Evolutionary conservation across 2,113 vertebrate species (phyloP).

Genomic region (Mus pahari): DNA sequence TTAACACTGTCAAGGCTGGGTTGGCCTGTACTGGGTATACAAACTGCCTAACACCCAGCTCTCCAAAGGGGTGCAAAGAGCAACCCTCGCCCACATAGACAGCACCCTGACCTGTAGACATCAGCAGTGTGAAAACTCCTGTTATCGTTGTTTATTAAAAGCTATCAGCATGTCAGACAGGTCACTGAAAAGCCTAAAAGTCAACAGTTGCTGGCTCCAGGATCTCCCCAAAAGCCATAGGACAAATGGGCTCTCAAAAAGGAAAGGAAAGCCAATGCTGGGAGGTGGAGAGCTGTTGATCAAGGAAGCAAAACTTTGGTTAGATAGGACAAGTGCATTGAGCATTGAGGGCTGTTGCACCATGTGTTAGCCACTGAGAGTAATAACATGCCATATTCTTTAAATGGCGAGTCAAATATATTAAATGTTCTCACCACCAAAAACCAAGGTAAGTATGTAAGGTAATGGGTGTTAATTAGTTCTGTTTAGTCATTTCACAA

Average conservation of each 20-base stretch:
- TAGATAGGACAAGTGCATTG: background rate
- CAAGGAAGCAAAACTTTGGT: background rate
- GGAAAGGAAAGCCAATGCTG: background rate
- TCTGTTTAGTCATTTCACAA: background rate
- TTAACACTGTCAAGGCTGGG: background rate
- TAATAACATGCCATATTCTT: background rate
- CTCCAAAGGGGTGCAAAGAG: background rate
- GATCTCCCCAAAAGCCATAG: background rate
- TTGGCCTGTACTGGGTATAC: background rate
- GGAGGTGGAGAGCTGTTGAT: background rate
- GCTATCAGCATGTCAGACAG: background rate
- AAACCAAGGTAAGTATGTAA: background rate
- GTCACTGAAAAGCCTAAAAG: background rate
- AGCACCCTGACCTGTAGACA: background rate
- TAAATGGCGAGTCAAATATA: background rate
- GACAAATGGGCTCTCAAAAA: background rate
- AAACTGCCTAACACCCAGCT: conserved; percentile 2
- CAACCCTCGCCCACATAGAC: background rate
- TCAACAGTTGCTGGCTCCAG: background rate
- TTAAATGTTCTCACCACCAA: background rate
- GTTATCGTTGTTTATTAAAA: background rate
- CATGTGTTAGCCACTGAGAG: background rate
- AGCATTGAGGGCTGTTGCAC: background rate
- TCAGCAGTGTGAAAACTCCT: background rate
- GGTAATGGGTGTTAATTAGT: background rate